These are phyloP conservation scores for Myioborus miniatus DNA, from an alignment of 2,797 vertebrate species.

Conservation along the genomic window DNA sequence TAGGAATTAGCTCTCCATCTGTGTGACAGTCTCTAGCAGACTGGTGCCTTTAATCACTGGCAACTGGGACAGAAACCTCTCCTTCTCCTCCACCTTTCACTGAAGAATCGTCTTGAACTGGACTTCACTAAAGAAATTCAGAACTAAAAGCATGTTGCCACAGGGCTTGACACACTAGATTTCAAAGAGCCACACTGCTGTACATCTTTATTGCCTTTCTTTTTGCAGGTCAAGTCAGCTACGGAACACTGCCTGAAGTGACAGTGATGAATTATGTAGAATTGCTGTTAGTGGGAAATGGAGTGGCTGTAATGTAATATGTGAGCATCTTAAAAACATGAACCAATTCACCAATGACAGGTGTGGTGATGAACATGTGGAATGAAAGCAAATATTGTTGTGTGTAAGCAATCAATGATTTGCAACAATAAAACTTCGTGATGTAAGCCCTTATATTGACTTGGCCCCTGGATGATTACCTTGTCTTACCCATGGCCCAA, in stretches of 20 bases:
- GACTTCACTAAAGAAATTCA: conserved; percentile 15
- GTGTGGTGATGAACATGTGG: conserved; percentile 31
- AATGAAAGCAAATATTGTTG: conserved; percentile 38
- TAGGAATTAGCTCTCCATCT: not conserved
- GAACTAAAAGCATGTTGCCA: not conserved
- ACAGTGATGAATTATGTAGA: conserved; percentile 56
- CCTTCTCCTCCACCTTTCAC: not conserved
- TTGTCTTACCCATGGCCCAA: not conserved
- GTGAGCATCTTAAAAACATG: conserved; percentile 59
- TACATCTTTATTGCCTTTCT: conserved; percentile 31
- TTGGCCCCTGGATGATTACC: not conserved
- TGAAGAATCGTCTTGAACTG: not conserved
- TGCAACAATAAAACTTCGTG: conserved; percentile 40
- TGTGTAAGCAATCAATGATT: conserved; percentile 53
- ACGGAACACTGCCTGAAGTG: conserved; percentile 40
- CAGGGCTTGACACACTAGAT: not conserved
- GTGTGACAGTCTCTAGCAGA: not conserved
- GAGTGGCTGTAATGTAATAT: conserved; percentile 63
- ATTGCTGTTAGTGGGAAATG: conserved; percentile 64
- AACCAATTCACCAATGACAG: conserved; percentile 48
- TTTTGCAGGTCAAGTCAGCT: conserved; percentile 57
- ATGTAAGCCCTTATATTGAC: not conserved
- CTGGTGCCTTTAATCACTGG: not conserved
- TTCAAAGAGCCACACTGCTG: conserved; percentile 10
- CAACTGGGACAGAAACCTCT: not conserved